Base-by-base conservation (phyloP, 2,797 vertebrate species). In the Xiphophorus birchmanni region DNA sequence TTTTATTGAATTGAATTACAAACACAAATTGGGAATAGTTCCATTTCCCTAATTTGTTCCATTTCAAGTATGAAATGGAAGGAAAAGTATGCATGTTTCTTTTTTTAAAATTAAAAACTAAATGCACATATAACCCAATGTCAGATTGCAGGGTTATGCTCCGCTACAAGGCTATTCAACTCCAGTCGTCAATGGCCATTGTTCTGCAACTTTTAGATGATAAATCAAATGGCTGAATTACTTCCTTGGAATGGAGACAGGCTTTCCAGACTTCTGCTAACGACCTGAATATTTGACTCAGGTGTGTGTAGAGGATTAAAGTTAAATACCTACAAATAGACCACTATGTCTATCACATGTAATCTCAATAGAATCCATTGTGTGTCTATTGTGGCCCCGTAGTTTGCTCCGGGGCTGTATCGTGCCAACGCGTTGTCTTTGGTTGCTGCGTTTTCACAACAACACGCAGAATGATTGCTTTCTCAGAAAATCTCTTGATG, bases 401-500 rank as follows among this genome's bases (percentile, higher is more conserved):
- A 80, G 86, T 82, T 82, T 52, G 10, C 72, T 54, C 65, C 35
- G 54, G 56, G 56, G 71, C 76, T 75, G 82, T 4, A 32, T 73
- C 65, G 74, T 74, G 65, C 82, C 84, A 77, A 74, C 45, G 44
- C 29, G 52, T 77, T 69, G 65, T 58, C 83, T 83, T 13, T 0
- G 69, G 72, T 85, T 89, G 65, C 73, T 75, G 58, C 3, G 3
- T 74, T 26, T 56, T 80, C 32, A 72, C 26, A 71, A 47, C 65
- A 67, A 29, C 42, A 73, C 73, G 47, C 74, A 54, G 83, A 83
- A 72, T n/a, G 35, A 60, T 87, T 56, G 71, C 74, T 76, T 89
- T 85, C 87, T 82, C 75, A 85, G 84, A 80, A 88, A 83, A 69
- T 69, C 29, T 82, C 47, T 79, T 63, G 75, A 74, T 72, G 69